A percentile compares a stretch with the other conserved stretches of the same genome.
Evolutionary conservation across 2,888 invertebrate species (phyloP).

Genomic region (Epinotia ramella): DNA sequence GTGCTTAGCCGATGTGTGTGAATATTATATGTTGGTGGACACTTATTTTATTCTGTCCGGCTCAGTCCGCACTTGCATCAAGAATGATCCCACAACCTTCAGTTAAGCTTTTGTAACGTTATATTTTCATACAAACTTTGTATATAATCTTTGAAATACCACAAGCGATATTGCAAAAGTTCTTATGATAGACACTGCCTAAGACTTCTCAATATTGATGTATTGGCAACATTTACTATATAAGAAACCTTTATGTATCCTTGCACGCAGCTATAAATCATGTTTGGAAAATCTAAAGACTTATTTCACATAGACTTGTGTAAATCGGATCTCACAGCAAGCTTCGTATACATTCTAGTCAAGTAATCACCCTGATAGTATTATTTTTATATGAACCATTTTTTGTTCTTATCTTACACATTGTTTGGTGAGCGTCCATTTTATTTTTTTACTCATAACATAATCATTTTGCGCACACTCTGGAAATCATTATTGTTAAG

Average conservation of each 20-base stretch:
- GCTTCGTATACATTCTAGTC: conserved; percentile 41
- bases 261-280: conserved; percentile 1
- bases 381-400: conserved; percentile 37
- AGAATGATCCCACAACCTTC: neutral
- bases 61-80: neutral
- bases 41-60: neutral
- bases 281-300: neutral
- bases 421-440: conserved; percentile 26
- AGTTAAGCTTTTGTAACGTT: conserved; percentile 10
- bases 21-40: neutral
- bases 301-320: conserved; percentile 5
- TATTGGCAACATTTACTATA: neutral
- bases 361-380: conserved; percentile 36
- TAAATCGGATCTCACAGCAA: conserved; percentile 33
- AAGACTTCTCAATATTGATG: conserved; percentile 15
- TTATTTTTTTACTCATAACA: conserved; percentile 17
- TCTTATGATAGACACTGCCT: conserved; percentile 33
- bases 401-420: conserved; percentile 34
- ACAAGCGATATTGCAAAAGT: conserved; percentile 12
- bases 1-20: neutral
- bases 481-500: neutral
- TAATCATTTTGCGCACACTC: conserved; percentile 22
- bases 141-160: conserved; percentile 23
- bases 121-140: conserved; percentile 3
- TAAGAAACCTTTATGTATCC: conserved; percentile 6